Evolutionary conservation across 2,113 vertebrate genomes (phyloP).

Genomic region (Caranx ignobilis): DNA sequence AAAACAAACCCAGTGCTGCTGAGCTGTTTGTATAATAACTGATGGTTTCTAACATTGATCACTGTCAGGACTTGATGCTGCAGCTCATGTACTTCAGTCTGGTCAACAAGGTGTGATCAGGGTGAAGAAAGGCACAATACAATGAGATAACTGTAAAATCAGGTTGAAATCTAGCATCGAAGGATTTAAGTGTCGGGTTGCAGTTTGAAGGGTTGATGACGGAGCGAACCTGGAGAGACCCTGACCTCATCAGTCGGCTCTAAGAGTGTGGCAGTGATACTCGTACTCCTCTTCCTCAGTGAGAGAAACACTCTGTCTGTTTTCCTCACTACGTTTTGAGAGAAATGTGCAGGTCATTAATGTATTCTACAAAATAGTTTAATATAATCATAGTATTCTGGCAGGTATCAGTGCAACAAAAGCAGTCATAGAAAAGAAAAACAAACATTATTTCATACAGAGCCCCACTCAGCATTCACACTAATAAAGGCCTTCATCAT

Average conservation of each 20-base stretch:
- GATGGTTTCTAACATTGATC: slow-evolving; percentile 6
- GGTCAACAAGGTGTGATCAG: slow-evolving; percentile 42
- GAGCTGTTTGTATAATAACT: slow-evolving; percentile 8
- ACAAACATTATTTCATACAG: slow-evolving; percentile 54
- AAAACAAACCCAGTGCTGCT: slow-evolving; percentile 1
- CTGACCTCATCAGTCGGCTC: slow-evolving; percentile 34
- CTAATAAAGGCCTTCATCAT: slow-evolving; percentile 70
- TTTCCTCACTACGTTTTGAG: slow-evolving; percentile 42
- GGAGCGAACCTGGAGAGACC: slow-evolving; percentile 10
- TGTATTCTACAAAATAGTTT: slow-evolving; percentile 77
- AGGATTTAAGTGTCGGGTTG: slow-evolving; percentile 49
- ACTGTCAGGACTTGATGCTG: slow-evolving; percentile 10
- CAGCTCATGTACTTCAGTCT: slow-evolving; percentile 39
- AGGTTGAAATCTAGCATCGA: slow-evolving; percentile 52
- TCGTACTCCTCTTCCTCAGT: slow-evolving; percentile 18
- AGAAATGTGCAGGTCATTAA: slow-evolving; percentile 75
- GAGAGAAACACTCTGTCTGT: slow-evolving; percentile 31
- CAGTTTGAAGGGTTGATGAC: slow-evolving; percentile 29
- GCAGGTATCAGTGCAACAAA: slow-evolving; percentile 83
- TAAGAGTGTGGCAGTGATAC: slow-evolving; percentile 70
- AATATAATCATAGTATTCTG: slow-evolving; percentile 75
- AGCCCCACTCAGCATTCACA: slow-evolving; percentile 54
- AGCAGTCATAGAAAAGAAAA: slow-evolving; percentile 72
- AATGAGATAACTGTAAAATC: slow-evolving; percentile 49
- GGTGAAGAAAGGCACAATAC: slow-evolving; percentile 78